Evolutionary conservation across 2,888 invertebrate genomes (phyloP).

Genomic region (Tipula confusa): DNA sequence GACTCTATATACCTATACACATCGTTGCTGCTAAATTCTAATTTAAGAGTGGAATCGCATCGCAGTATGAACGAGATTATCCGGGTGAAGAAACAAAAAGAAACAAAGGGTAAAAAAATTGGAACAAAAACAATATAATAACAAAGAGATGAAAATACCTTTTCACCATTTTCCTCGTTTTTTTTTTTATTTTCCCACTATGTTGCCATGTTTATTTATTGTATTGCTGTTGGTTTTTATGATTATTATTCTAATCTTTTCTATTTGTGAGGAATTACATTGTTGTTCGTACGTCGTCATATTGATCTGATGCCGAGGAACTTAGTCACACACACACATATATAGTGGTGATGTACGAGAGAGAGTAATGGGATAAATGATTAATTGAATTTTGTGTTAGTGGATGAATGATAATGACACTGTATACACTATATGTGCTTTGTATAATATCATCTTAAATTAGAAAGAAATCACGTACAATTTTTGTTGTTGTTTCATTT

Average conservation of each 20-base stretch:
- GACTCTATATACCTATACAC: background rate
- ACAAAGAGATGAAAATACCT: background rate
- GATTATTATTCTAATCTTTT: constrained; percentile 20
- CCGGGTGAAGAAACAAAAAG: background rate
- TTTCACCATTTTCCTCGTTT: background rate
- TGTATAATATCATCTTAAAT: background rate
- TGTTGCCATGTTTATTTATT: background rate
- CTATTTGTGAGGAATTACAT: background rate
- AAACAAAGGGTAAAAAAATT: background rate
- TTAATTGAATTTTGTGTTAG: constrained; percentile 3
- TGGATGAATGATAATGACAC: background rate
- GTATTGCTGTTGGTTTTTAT: background rate
- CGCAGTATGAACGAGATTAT: background rate
- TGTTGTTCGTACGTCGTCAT: background rate
- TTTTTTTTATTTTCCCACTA: background rate
- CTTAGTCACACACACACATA: too few relatives aligned
- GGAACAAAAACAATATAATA: background rate
- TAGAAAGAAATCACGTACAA: background rate
- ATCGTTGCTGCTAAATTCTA: too few relatives aligned
- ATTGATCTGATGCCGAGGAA: background rate
- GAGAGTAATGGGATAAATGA: background rate
- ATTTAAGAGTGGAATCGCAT: background rate
- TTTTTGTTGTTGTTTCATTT: background rate
- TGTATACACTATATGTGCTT: too few relatives aligned
- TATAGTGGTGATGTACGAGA: background rate